Evolutionary conservation across 2,888 invertebrate genomes (phyloP), one percentile per base, ranked within the genome.

Genomic region (Pollenia angustigena): DNA sequence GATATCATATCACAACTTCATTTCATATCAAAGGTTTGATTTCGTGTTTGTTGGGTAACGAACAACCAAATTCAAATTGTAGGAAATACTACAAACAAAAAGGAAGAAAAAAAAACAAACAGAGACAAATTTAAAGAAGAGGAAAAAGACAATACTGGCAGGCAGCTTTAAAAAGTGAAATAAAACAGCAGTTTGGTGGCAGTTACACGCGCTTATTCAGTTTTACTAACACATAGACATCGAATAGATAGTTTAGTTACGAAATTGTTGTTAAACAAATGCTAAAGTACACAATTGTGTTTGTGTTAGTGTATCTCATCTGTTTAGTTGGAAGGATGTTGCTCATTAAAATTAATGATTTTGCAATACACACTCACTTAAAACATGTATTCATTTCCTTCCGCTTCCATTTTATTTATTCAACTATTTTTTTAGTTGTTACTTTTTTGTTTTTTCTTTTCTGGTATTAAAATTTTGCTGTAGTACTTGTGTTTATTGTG

Each of bases 291-390:
- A 2, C 16, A 69, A 16, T 4, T 32, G 58, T 11, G 44, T 58
- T n/a, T 44, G 46, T 56, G 48, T 69, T 11, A 62, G 62, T 52
- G 18, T 44, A 46, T 52, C 32, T 32, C 4, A 6, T 32, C 32
- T 32, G 32, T 44, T 18, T 32, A 40, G 44, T 48, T 52, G 58
- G 14, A 42, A 72, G 78, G 46, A 75, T 81, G 86, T 66, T 76
- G 80, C 83, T 86, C 86, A 86, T 86, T 86, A 86, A 86, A 86
- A 86, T 81, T 86, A 86, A 86, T 86, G 86, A 86, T 80, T 85
- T 81, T 76, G 80, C 80, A 81, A 85, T 78, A 78, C 66, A 72
- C 74, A 32, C 54, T 54, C 54, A 16, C 23, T 71, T 46, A 32
- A 12, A 71, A 60, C 48, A 52, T 64, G 75, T 60, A 69, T 68